These are phyloP conservation scores for Laticauda colubrina DNA, from an alignment of 2,113 vertebrate species.

Conservation along the genomic window DNA sequence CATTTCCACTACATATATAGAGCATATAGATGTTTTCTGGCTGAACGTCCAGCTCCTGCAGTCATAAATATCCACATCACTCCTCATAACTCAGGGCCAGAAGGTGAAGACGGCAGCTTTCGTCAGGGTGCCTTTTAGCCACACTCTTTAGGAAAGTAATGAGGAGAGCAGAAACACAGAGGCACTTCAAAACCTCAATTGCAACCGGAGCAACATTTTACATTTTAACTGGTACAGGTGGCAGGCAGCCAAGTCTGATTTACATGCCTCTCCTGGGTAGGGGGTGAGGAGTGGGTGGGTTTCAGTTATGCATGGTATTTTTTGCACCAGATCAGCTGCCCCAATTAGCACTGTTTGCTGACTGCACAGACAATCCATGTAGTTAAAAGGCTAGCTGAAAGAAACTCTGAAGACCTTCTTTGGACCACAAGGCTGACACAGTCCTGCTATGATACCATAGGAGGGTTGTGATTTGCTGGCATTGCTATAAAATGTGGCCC, in stretches of 20 bases:
- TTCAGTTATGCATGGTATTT: background rate
- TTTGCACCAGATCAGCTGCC: background rate
- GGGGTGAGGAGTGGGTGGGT: background rate
- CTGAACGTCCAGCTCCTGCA: background rate
- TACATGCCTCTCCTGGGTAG: background rate
- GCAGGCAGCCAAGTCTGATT: background rate
- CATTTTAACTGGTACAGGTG: background rate
- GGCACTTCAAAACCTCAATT: background rate
- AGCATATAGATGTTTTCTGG: background rate
- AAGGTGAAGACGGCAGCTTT: background rate
- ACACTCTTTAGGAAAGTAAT: background rate
- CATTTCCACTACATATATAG: constrained; percentile 22
- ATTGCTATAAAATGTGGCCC: background rate
- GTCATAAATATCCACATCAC: background rate
- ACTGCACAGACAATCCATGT: background rate
- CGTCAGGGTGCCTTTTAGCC: constrained; percentile 1
- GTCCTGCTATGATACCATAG: background rate
- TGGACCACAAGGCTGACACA: background rate
- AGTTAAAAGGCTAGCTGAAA: background rate
- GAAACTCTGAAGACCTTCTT: background rate
- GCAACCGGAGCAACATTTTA: background rate
- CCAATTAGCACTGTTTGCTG: background rate
- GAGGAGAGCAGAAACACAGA: background rate
- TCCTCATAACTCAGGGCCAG: constrained; percentile 38
- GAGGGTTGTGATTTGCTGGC: background rate